phyloP scores from a whole-genome alignment of 2,113 vertebrate genomes.

The Mirza zaza region DNA sequence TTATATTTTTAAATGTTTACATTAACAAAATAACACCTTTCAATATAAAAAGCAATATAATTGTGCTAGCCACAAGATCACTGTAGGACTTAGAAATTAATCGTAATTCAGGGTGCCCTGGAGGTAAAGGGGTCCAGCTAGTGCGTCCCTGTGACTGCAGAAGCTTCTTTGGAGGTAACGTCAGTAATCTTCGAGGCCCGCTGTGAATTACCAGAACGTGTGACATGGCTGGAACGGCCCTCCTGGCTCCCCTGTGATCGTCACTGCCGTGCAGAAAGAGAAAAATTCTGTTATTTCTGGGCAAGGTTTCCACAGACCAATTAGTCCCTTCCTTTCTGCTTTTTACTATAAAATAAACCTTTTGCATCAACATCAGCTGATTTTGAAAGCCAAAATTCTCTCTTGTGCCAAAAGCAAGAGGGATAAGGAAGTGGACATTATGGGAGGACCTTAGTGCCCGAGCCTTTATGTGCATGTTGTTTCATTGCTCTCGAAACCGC shows the following conservation, averaged over 20 bases:
- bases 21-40: neutral
- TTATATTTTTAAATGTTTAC: slow-evolving; percentile 11
- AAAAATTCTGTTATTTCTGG: neutral
- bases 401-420: neutral
- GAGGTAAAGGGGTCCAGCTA: neutral
- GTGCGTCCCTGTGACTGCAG: neutral
- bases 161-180: neutral
- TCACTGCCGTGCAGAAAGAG: neutral
- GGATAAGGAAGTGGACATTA: neutral
- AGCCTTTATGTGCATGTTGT: neutral
- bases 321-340: neutral
- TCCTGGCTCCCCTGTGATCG: neutral
- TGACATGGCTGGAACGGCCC: neutral
- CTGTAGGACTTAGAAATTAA: neutral
- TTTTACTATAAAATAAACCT: slow-evolving; percentile 9
- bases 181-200: neutral
- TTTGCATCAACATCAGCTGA: slow-evolving; percentile 1
- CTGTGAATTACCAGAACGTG: neutral
- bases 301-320: neutral
- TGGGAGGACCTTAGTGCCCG: neutral
- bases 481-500: neutral
- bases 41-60: neutral
- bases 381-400: slow-evolving; percentile 3
- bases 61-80: neutral
- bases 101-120: neutral